phyloP scores from a whole-genome alignment of 2,113 vertebrate species.

The Ophthalmolycus amberensis region DNA sequence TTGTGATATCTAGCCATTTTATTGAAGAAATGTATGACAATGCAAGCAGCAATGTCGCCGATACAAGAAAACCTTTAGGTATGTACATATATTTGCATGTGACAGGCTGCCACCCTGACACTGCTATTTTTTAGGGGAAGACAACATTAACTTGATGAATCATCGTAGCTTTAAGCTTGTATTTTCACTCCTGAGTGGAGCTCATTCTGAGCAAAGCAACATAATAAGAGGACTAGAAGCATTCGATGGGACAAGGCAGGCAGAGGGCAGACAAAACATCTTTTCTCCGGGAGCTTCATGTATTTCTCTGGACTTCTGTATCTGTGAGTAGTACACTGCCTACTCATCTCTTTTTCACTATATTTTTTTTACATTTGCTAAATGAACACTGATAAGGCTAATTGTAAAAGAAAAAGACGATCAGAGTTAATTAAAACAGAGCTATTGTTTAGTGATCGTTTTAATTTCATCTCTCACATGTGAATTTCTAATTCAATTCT shows the following conservation, averaged over 20 bases:
- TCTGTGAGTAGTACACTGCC: not conserved
- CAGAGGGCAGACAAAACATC: not conserved
- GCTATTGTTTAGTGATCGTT: not conserved
- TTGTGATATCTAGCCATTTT: constrained; percentile 17
- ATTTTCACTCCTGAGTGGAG: constrained; percentile 4
- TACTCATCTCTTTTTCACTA: not conserved
- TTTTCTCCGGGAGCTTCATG: not conserved
- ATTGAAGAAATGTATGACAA: constrained; percentile 1
- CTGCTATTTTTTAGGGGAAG: constrained; percentile 13
- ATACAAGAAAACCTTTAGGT: not conserved
- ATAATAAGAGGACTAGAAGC: constrained; percentile 21
- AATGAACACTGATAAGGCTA: not conserved
- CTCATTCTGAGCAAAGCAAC: constrained; percentile 38
- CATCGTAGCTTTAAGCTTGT: constrained; percentile 8
- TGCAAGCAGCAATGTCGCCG: not conserved
- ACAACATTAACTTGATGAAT: constrained; percentile 38
- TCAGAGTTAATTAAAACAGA: constrained; percentile 4
- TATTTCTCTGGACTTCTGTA: constrained; percentile 1
- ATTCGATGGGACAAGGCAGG: constrained; percentile 8
- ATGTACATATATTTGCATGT: not conserved
- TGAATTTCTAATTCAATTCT: constrained; percentile 5
- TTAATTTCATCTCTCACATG: constrained; percentile 17
- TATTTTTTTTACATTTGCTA: not conserved
- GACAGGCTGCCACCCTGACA: constrained; percentile 26
- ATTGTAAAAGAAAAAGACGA: not conserved